Evolutionary conservation across 2,797 vertebrate genomes (phyloP), one percentile per base, ranked within the genome.

Genomic region (Lepus townsendii): DNA sequence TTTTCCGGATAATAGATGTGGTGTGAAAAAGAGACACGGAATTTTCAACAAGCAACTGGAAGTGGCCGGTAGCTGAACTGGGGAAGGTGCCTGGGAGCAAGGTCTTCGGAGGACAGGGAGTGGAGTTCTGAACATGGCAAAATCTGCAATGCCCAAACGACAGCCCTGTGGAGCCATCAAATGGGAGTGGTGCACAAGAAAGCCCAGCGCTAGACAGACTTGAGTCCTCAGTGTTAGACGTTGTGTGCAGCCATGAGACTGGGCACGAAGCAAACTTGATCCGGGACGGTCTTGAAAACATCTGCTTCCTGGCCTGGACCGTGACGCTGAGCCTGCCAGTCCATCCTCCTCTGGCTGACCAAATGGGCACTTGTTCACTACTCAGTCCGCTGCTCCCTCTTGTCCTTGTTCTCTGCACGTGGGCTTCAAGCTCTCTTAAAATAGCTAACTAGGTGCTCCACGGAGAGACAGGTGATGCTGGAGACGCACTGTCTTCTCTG

Each of bases 371-470:
- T 52, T 7, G 1, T 75, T 66, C 35, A 54, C 69, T 16, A 35
- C 8, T n/a, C 19, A 12, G 91, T n/a, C 83, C 85, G 85, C 60
- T 27, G 69, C 77, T 12, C 12, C 38, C 17, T 60, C 42, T 78
- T 57, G 12, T 22, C 16, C 69, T 87, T 85, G 38, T 62, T 47
- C 20, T 73, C 77, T 89, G 50, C 38, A 54, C 50, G 42, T 52
- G 78, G 91, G 68, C 35, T 92, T 72, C 54, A n/a, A 17, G 11
- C 57, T 82, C 73, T 91, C 63, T 91, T 91, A 63, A 89, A 88
- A 73, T 88, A 71, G 27, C 92, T 47, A 47, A 47, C 42, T 47
- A 47, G 42, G 42, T 84, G 84, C 38, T 72, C 90, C 68, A 63
- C 19, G 75, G 66, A 52, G 24, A 66, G 87, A 73, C 87, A 91